Base-by-base conservation (phyloP, 37 sponge, comb jelly and placozoan genomes). In the Petrosia ficiformis region DNA sequence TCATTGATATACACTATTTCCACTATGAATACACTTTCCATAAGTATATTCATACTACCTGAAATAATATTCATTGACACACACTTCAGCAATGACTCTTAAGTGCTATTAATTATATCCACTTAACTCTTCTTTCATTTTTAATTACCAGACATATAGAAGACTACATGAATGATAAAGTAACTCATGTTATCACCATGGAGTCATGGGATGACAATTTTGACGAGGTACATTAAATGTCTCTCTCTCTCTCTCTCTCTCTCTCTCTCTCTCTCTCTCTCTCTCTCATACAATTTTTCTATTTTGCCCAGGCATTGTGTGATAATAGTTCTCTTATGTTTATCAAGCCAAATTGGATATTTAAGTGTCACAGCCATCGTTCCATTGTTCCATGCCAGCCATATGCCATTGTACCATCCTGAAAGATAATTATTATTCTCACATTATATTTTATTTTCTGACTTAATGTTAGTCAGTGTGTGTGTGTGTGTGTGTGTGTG, bases 281-380 rank as follows among this genome's bases (percentile, higher is more conserved):
- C n/a, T n/a, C 19, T 22, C 11, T 65, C 42, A 14, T 69, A 30
- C 3, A 11, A 32, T 76, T 1, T 63, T 61, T 72, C 29, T 32
- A 26, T 71, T 32, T 14, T 71, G 63, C 36, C 3, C 48, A 93
- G 90, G 96, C 96, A 3, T 64, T 93, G 73, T 34, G 74, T 35
- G 93, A 95, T 19, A 92, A 92, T 66, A 73, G 82, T 39, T 65
- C 64, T 6, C 63, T 95, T 64, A 44, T 36, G 22, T 95, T 95
- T 76, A 87, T 95, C 71, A 67, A 42, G 28, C 93, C 93, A 11
- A 65, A 79, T 54, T 95, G 96, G 96, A 58, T 95, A 4, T 95
- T 86, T 43, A 73, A 39, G 4, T 95, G 96, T 48, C 93, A 95
- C 78, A 52, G 78, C 35, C 84, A 89, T 35, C 86, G 80, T 73